Percentiles rank a stretch among this genome's conserved stretches.
phyloP scores from a whole-genome alignment of 2,113 vertebrate genomes.

The Phylloscopus trochilus region DNA sequence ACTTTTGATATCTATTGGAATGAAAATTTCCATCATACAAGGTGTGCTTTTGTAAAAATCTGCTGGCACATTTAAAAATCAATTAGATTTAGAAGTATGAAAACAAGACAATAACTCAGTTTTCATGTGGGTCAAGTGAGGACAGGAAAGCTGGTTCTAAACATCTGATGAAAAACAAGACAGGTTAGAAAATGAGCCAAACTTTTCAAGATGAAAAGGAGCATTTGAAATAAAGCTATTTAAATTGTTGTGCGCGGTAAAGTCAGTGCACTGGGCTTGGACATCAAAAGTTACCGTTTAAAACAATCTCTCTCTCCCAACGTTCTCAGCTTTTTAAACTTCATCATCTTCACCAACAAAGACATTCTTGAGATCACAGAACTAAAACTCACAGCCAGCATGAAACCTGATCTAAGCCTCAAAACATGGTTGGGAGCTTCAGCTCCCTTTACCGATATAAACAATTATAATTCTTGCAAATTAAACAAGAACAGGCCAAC shows the following conservation, averaged over 20 bases:
- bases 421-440: constrained; percentile 28
- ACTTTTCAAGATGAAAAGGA: constrained; percentile 66
- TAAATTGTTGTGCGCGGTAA: constrained; percentile 53
- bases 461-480: constrained; percentile 59
- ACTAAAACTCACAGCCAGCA: constrained; percentile 43
- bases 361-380: constrained; percentile 64
- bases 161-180: constrained; percentile 28
- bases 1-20: not conserved
- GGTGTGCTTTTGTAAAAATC: not conserved
- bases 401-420: constrained; percentile 67
- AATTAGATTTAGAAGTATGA: constrained; percentile 33
- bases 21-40: not conserved
- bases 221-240: constrained; percentile 54
- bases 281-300: constrained; percentile 71
- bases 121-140: constrained; percentile 4
- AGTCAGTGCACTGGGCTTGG: constrained; percentile 47
- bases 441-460: constrained; percentile 31
- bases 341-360: constrained; percentile 66
- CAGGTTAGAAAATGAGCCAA: constrained; percentile 48
- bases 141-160: constrained; percentile 47
- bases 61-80: constrained; percentile 15
- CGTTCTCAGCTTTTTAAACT: constrained; percentile 61
- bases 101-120: constrained; percentile 26
- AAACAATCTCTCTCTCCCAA: constrained; percentile 46
- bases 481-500: constrained; percentile 37